Evolutionary conservation across 2,888 invertebrate species (phyloP).

Genomic region (Aporophyla lueneburgensis): DNA sequence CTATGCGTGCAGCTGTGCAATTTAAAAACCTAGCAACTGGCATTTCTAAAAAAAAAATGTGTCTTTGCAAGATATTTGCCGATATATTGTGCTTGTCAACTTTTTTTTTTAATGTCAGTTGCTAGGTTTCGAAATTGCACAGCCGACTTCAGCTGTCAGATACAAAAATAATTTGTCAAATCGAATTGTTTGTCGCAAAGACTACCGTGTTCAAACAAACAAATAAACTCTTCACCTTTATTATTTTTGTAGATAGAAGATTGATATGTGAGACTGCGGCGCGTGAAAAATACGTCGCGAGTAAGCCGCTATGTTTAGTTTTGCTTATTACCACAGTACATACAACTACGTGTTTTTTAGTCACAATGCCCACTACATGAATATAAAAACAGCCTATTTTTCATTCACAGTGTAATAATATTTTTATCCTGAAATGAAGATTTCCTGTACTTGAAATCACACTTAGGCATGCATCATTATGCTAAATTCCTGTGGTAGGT

Average conservation of each 20-base stretch:
- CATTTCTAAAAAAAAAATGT: too few species aligned
- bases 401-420: neutral
- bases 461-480: neutral
- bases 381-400: neutral
- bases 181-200: too few species aligned
- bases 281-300: neutral
- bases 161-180: too few species aligned
- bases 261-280: neutral
- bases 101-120: too few species aligned
- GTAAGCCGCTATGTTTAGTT: neutral
- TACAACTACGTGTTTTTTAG: neutral
- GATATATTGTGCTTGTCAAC: too few species aligned
- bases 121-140: too few species aligned
- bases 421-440: slow-evolving; percentile 2
- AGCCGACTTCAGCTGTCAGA: too few species aligned
- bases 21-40: too few species aligned
- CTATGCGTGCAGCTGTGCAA: too few species aligned
- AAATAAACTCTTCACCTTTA: too few species aligned
- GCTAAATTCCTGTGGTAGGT: neutral
- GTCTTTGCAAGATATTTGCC: too few species aligned
- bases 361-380: neutral
- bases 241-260: neutral
- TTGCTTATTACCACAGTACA: neutral
- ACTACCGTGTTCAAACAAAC: too few species aligned
- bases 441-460: slow-evolving; percentile 13